Evolutionary conservation across 2,888 invertebrate species (phyloP), one percentile per base, ranked within the genome.

Genomic region (Heliothis peltigera): DNA sequence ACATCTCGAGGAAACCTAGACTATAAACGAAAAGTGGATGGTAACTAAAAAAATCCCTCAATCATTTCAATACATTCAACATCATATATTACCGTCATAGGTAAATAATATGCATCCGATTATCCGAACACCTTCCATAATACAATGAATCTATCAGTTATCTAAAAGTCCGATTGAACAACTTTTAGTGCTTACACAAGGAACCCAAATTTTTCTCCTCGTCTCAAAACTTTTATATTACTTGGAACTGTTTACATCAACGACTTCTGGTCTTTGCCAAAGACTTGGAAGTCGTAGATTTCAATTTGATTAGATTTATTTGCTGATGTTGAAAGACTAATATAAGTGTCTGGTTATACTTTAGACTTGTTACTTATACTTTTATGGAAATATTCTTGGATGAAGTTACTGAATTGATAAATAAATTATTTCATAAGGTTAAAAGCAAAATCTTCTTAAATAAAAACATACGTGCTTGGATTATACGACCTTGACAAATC

Each of bases 191-290:
- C 35, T 19, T n/a, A 25, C 15, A 32, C 32, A 52, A 53, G 48
- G 18, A 19, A 6, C 22, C 28, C 19, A 66, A 48, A 42, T 57
- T 19, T 60, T 57, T 54, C 43, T 43, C 3, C 25, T 25, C 18
- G 17, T 64, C 56, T 60, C n/a, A 35, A 51, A 72, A 73, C 35
- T 73, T 68, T 55, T 53, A 59, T 69, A 69, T 73, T 54, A 73
- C 69, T 64, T 54, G 4, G 35, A 53, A 19, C 49, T 59, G 52
- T 59, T 64, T 64, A 64, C 56, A 69, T 62, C 49, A 15, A 54
- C 25, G 12, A 61, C 12, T 56, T 66, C 60, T 66, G 47, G 47
- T 71, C 66, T 71, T 71, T 57, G 39, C 55, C 55, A 61, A 55
- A 58, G 19, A 44, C 55, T 57, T 46, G 5, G 21, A 42, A 48